Percentiles rank a stretch among this genome's conserved stretches.
These are phyloP conservation scores for Bombus confusus DNA, from an alignment of 1,140 invertebrate genomes.

Conservation along the genomic window DNA sequence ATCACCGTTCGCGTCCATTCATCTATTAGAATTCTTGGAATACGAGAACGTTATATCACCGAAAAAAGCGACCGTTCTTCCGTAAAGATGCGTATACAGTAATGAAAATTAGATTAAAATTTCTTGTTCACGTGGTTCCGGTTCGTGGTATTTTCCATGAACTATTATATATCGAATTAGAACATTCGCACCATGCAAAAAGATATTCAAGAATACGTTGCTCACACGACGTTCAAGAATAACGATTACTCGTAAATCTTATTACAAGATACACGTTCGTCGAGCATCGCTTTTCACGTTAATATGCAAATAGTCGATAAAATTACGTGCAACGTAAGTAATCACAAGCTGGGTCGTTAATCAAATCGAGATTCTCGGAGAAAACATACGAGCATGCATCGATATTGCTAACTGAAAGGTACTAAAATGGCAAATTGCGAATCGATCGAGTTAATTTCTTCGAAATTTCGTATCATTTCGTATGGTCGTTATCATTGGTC, in stretches of 20 bases:
- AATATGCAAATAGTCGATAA: not conserved
- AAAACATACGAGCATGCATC: not conserved
- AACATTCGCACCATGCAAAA: not conserved
- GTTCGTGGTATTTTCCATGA: not conserved
- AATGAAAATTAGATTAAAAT: not conserved
- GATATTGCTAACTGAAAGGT: not conserved
- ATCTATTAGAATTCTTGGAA: not conserved
- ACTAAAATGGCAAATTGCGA: too few species aligned
- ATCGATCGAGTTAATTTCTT: not conserved
- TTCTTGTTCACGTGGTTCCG: not conserved
- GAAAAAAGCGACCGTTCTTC: not conserved
- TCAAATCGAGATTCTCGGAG: not conserved
- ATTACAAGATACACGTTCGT: not conserved
- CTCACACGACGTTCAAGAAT: not conserved
- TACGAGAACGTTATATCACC: not conserved
- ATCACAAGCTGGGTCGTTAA: not conserved
- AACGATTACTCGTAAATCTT: not conserved
- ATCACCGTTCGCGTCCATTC: too few species aligned
- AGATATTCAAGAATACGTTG: not conserved
- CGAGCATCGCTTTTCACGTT: not conserved
- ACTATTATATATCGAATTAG: not conserved
- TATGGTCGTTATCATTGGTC: not conserved
- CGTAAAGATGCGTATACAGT: not conserved
- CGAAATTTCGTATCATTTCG: not conserved
- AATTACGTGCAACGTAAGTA: not conserved